Conservation (phyloP, 64 coral and sea anemone species). For the Cladopsammia gracilis region DNA sequence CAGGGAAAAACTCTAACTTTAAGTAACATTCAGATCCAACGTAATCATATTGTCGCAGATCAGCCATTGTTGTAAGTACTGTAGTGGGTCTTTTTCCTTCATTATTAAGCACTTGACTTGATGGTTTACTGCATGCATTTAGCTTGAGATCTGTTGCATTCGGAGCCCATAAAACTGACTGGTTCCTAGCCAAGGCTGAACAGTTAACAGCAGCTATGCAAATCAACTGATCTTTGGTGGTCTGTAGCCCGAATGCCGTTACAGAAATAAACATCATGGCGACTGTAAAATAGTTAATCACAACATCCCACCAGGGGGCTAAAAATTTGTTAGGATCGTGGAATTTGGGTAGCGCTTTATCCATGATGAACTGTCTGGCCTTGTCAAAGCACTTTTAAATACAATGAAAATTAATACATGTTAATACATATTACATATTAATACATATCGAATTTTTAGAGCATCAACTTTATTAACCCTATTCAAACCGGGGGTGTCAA, state of each 20-base stretch:
- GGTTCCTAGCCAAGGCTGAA: background rate
- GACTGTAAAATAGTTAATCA: background rate
- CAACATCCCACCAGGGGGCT: conserved; percentile 44
- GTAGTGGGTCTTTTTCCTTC: background rate
- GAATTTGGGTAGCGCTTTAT: background rate
- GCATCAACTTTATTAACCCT: too few relatives aligned
- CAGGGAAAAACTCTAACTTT: background rate
- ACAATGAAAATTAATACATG: too few relatives aligned
- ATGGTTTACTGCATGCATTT: background rate
- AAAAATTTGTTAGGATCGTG: background rate
- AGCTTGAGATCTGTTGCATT: background rate
- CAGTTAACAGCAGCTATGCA: conserved; percentile 52
- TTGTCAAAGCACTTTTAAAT: too few relatives aligned
- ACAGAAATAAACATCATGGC: conserved; percentile 15
- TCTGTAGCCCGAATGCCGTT: background rate
- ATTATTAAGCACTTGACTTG: too few relatives aligned
- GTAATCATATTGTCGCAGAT: conserved; percentile 12
- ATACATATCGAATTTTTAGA: too few relatives aligned
- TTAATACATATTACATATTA: too few relatives aligned
- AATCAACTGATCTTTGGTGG: conserved; percentile 24
- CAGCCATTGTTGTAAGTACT: conserved; percentile 18
- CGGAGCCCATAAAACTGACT: background rate
- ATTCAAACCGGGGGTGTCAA: too few relatives aligned
- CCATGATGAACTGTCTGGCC: too few relatives aligned
- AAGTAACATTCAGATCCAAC: conserved; percentile 15